Base-by-base conservation (phyloP, 2,113 vertebrate genomes). In the Podarcis muralis region DNA sequence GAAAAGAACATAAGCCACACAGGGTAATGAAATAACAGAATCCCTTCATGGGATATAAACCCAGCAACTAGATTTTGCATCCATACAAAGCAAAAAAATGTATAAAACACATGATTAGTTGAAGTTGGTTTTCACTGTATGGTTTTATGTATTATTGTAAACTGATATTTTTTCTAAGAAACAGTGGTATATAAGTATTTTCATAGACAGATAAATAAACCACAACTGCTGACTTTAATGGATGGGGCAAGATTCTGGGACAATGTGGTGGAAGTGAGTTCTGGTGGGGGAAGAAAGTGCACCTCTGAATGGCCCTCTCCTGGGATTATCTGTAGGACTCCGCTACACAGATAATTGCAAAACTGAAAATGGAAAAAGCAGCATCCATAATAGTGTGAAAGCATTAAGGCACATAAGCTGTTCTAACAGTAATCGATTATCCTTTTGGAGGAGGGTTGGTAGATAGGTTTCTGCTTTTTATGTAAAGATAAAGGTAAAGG, bases 11-110 rank as follows among this genome's bases (percentile, higher is more conserved):
- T 22, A 68, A 3, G 12, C 18, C 48, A 66, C 18, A 68, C 9
- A 35, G 2, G 30, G 37, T 25, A 18, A 3, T 76, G 23, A 40
- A 85, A 76, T 62, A 15, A 81, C 20, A 35, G 5, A 16, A 65
- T 76, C 13, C 32, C 7, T 85, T 75, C 69, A 43, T n/a, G 4
- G 89, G 1, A 66, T 0, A 79, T 88, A 27, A 23, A 62, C 69
- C 1, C 88, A 84, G 35, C 85, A 94, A 82, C 22, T 0, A 90
- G 69, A 92, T 85, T 65, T 23, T 81, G 16, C 15, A 86, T 81
- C 43, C 84, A 8, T 22, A 85, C 69, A 2, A 71, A 40, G 16
- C 11, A 27, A 57, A 72, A 53, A 53, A 12, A 53, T 48, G 43
- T 48, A 53, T 53, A 53, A 53, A 53, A 11, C 48, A 53, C 48